Evolutionary conservation across 1,140 invertebrate species (phyloP), one percentile per base, ranked within the genome.

Genomic region (Ladona fulva): DNA sequence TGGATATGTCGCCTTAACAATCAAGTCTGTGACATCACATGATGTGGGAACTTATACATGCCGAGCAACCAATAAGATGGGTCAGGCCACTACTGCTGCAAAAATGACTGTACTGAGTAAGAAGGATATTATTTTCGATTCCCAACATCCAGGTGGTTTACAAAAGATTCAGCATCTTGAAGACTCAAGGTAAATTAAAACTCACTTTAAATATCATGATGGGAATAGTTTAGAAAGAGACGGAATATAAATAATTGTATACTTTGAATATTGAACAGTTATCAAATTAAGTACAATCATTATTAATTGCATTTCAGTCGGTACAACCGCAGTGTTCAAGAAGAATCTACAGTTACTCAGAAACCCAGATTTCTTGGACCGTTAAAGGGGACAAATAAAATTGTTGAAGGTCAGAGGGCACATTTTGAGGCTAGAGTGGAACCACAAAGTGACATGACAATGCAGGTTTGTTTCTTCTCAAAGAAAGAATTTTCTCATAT

Each of bases 391-490:
- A 96, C 95, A 14, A 96, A 92, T 82, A 95, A 95, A 82, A 94
- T 99, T 80, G 90, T 95, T n/a, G 97, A 99, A 87, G 94, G 95
- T 14, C 96, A 99, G 87, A 89, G 94, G 44, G 96, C 96, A 80
- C 97, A 99, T 83, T 99, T 99, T 83, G 97, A 99, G 88, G 94
- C 94, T 59, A 92, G 95, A 78, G 92, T 97, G 66, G 96, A 98
- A 83, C 97, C 97, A 1, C 94, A 95, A 83, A 96, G 90, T 83
- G 97, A 98, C 85, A 86, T 94, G 5, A 93, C 91, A 0, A 91
- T 98, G 90, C 90, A 89, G 76, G 87, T 86, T 81, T 77, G 77
- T 78, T n/a, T 37, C 12, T 5, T 5, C 8, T 37, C 29, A 5
- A 5, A 37, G 29, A 37, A 5, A 37, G 3, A 8, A n/a, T n/a